Conservation (phyloP, 2,113 vertebrate species). For the Bujurquina vittata region DNA sequence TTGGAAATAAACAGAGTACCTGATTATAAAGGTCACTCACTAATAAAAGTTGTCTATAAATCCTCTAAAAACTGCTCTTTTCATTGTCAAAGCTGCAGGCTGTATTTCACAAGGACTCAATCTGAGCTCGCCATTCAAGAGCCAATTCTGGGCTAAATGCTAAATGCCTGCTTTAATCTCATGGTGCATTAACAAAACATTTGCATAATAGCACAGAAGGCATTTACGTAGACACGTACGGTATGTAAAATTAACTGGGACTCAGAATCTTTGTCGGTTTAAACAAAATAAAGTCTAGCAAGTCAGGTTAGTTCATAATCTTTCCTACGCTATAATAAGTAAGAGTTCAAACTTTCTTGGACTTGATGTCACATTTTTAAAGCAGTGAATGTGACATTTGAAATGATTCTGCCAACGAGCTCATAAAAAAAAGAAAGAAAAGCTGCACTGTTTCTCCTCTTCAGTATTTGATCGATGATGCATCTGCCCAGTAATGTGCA, state of each 20-base stretch:
- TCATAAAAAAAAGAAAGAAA: neutral
- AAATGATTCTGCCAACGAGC: neutral
- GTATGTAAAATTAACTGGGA: neutral
- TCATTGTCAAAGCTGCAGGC: conserved; percentile 6
- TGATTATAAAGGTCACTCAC: conserved; percentile 13
- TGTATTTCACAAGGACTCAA: neutral
- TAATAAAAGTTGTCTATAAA: conserved; percentile 40
- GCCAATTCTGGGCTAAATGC: conserved; percentile 2
- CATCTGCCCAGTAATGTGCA: conserved; percentile 23
- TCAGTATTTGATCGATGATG: conserved; percentile 19
- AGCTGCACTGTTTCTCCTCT: neutral
- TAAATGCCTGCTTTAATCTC: conserved; percentile 7
- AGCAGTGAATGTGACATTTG: neutral
- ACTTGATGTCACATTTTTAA: neutral
- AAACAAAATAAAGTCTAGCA: neutral
- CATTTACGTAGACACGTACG: neutral
- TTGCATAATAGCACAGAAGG: conserved; percentile 11
- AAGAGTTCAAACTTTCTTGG: neutral
- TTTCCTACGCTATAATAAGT: neutral
- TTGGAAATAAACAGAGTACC: neutral
- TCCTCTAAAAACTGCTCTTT: neutral
- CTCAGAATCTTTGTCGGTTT: neutral
- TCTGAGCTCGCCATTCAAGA: conserved; percentile 6
- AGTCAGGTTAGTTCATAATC: neutral
- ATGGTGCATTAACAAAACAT: neutral